A percentile compares a stretch with the other conserved stretches of the same genome.
Conservation (phyloP, 1,140 invertebrate genomes). For the Holcopasites calliopsidis region DNA sequence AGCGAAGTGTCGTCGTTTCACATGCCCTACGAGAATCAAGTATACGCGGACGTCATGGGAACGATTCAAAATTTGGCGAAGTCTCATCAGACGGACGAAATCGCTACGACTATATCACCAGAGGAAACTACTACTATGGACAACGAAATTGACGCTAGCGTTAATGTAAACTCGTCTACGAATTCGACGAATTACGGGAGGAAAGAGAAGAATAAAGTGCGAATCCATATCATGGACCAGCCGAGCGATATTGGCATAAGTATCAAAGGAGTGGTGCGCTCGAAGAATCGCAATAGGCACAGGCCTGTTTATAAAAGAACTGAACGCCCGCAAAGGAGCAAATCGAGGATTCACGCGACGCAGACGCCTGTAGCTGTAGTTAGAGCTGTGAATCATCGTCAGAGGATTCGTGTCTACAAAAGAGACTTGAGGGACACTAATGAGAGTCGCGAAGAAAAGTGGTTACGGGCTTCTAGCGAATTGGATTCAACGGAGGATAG, state of each 20-base stretch:
- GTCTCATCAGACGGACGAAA: slow-evolving; percentile 39
- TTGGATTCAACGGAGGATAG: neutral
- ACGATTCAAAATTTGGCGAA: slow-evolving; percentile 66
- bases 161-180: neutral
- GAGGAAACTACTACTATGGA: neutral
- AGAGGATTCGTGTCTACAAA: slow-evolving; percentile 34
- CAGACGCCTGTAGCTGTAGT: neutral
- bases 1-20: slow-evolving; percentile 6
- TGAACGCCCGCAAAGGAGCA: neutral
- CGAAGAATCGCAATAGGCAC: slow-evolving; percentile 2
- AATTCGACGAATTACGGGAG: neutral
- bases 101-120: slow-evolving; percentile 14
- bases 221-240: neutral
- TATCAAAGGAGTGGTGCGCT: slow-evolving; percentile 51
- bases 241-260: neutral
- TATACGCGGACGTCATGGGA: slow-evolving; percentile 77
- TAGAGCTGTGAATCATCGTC: slow-evolving; percentile 15
- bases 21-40: slow-evolving; percentile 65
- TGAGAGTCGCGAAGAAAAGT: neutral
- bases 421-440: neutral
- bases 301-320: slow-evolving; percentile 1
- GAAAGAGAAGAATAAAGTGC: neutral
- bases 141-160: neutral
- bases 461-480: neutral
- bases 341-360: neutral